Base-by-base conservation (phyloP, 2,113 vertebrate species). In the Paratilapia polleni region DNA sequence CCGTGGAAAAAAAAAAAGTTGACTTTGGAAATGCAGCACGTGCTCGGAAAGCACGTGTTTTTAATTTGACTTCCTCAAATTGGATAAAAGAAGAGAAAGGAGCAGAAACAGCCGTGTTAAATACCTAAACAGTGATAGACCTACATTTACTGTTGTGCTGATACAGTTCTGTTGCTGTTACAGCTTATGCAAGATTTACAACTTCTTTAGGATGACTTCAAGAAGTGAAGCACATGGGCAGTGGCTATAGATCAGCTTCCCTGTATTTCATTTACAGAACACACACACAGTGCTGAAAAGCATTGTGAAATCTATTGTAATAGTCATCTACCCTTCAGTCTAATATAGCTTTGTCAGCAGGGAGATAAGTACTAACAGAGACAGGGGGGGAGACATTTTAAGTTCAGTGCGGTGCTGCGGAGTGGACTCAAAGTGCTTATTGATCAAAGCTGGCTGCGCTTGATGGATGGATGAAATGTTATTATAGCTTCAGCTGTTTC, bases 391-490 rank as follows among this genome's bases (percentile, higher is more conserved):
- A 95, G 93, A 92, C 93, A 88, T 92, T 91, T 92, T 86, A 91
- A 88, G 92, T 91, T 82, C 84, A 60, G 87, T 64, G 92, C 14
- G 85, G 81, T 38, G 88, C 92, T 90, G 82, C 52, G 82, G 92
- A 94, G 89, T 89, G 87, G 85, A 91, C 78, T 91, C 88, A 91
- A 61, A 94, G 94, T 94, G 94, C 93, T 94, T 94, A 94, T 94
- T 93, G 94, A 94, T 94, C 93, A 93, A 76, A 86, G 93, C 89
- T 83, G 89, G 85, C 87, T 77, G 80, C 20, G 84, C 90, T 76
- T 93, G 91, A 93, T 94, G 93, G 92, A 94, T 80, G 88, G 82
- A 22, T 62, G 87, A 91, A 93, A 93, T 91, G 92, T 91, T 91
- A 89, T 95, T 91, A 93, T 63, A 90, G 91, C 90, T 75, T 85